Evolutionary conservation across 2,888 invertebrate genomes (phyloP), one percentile per base, ranked within the genome.

Genomic region (Apotomis betuletana): DNA sequence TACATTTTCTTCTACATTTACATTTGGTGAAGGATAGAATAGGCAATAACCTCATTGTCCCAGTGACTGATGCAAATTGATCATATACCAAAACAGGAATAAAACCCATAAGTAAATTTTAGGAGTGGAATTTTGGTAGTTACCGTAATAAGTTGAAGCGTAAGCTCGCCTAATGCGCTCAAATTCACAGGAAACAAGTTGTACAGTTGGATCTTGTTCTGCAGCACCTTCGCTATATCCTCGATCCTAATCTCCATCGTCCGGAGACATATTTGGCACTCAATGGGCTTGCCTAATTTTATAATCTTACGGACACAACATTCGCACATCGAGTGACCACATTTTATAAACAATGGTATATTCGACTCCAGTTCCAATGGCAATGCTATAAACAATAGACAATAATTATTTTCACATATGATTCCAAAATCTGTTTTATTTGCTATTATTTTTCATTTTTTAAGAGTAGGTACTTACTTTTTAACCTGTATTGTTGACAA

Each of bases 291-390:
- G 5, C 62, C 67, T 13, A n/a, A 51, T 9, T 62, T 62, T 6
- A 71, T 10, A 13, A 67, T 52, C 2, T 62, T 71, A 44, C 62
- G 71, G n/a, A 71, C 13, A 38, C 71, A 71, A 8, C n/a, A 44
- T 58, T 71, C 71, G 67, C 71, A 71, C 27, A 71, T 52, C 3
- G 62, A 62, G 15, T 71, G 71, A 1, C 71, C 71, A 36, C 71
- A 71, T 71, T 71, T 71, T 67, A 71, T 41, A 62, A 71, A 67
- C 12, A 71, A 12, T 0, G 71, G 71, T 57, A 71, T 67, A 27
- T 67, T 71, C n/a, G 38, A 57, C 5, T 41, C 58, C n/a, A 5
- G 13, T 15, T 62, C 71, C 51, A 57, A 38, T 4, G 62, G 51
- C 58, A 67, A 63, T 12, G 51, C 71, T 72, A 52, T 5, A n/a